Evolutionary conservation across 2,888 invertebrate genomes (phyloP).

Genomic region (Crepidodera aurea): DNA sequence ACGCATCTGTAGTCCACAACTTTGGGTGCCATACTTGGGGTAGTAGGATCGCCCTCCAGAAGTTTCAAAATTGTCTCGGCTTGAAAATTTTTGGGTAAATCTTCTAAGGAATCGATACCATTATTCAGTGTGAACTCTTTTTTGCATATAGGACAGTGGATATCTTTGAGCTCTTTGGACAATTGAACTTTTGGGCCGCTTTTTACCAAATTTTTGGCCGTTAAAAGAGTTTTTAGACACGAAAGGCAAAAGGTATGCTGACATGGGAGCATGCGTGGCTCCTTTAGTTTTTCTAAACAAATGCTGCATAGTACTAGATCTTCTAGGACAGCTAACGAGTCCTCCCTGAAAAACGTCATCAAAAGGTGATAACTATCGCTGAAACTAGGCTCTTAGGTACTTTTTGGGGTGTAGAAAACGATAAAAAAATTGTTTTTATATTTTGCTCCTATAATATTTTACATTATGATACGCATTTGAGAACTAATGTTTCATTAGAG

Average conservation of each 20-base stretch:
- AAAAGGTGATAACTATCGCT: too few species aligned
- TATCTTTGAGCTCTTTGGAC: slow-evolving; percentile 11
- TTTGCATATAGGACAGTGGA: slow-evolving; percentile 69
- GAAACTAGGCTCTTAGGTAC: too few species aligned
- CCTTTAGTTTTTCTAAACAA: slow-evolving; percentile 66
- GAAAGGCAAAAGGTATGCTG: slow-evolving; percentile 73
- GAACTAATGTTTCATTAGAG: too few species aligned
- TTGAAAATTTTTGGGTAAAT: slow-evolving; percentile 74
- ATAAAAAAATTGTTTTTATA: too few species aligned
- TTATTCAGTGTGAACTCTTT: slow-evolving; percentile 60
- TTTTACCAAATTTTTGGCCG: slow-evolving; percentile 42
- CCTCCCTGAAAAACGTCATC: slow-evolving; percentile 38
- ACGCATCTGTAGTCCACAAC: slow-evolving; percentile 52
- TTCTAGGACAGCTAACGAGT: slow-evolving; percentile 63
- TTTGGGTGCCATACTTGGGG: slow-evolving; percentile 32
- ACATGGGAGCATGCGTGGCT: slow-evolving; percentile 71
- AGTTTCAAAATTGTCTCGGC: slow-evolving; percentile 69
- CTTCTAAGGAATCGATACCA: slow-evolving; percentile 64
- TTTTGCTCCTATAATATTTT: too few species aligned
- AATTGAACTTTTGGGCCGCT: slow-evolving; percentile 2
- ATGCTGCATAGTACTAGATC: slow-evolving; percentile 70
- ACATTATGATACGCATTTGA: too few species aligned
- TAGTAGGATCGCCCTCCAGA: slow-evolving; percentile 56
- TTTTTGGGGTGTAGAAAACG: too few species aligned
- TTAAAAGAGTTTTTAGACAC: slow-evolving; percentile 65